A percentile compares a stretch with the other conserved stretches of the same genome.
These are phyloP conservation scores for Frankliniella fusca DNA, from an alignment of 2,888 invertebrate genomes.

Conservation along the genomic window DNA sequence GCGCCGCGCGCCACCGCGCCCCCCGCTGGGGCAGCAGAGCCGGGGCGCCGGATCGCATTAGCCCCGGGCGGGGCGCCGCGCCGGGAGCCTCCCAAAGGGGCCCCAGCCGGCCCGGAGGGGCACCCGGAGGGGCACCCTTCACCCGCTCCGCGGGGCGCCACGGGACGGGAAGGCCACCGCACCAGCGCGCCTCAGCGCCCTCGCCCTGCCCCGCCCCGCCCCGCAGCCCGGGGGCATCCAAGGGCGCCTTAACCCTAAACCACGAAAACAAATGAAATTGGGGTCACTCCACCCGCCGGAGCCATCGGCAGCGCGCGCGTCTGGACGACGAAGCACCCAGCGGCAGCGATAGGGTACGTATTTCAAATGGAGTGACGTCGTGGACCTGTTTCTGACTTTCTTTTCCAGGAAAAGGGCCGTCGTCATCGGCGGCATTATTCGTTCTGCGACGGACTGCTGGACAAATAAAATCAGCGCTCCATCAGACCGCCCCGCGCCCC, in stretches of 20 bases:
- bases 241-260: no score
- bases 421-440: no score
- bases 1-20: background rate
- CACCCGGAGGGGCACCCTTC: background rate
- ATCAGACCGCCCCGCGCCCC: background rate
- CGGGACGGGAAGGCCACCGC: background rate
- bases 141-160: background rate
- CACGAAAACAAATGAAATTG: no score
- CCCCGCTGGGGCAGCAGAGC: background rate
- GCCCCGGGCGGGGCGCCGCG: constrained; percentile 19
- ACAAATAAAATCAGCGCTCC: constrained; percentile 2
- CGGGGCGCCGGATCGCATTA: constrained; percentile 13
- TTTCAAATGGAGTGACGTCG: no score
- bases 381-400: no score
- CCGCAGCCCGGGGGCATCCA: no score
- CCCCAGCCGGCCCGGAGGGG: background rate
- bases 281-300: no score
- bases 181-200: background rate
- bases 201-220: no score
- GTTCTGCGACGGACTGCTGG: background rate
- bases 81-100: background rate
- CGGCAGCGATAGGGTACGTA: no score
- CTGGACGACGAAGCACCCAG: no score
- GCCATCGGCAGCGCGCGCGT: no score
- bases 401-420: no score